A percentile compares a stretch with the other conserved stretches of the same genome.
These are phyloP conservation scores for Genyomyrus donnyi DNA, from an alignment of 2,113 vertebrate genomes.

Conservation along the genomic window DNA sequence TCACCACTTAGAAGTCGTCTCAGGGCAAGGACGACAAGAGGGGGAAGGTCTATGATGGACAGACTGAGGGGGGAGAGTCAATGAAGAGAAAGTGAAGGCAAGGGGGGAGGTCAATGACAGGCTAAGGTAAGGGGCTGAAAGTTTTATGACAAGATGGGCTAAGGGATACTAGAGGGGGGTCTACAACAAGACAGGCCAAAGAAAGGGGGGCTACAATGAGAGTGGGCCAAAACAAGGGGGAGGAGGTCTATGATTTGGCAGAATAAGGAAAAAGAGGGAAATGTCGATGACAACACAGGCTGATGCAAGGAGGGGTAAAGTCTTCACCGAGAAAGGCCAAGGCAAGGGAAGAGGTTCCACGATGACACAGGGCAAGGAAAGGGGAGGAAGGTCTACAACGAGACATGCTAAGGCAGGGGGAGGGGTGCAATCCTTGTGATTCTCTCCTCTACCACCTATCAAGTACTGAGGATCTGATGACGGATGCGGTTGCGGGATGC, in stretches of 20 bases:
- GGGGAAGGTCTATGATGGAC: not conserved
- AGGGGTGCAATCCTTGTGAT: not conserved
- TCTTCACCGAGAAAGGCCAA: not conserved
- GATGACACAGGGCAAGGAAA: not conserved
- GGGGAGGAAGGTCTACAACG: not conserved
- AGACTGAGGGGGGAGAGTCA: not conserved
- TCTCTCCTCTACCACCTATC: not conserved
- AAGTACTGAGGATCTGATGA: not conserved
- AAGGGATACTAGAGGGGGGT: not conserved
- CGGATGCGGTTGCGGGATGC: not conserved
- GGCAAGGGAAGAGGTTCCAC: not conserved
- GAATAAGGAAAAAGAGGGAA: not conserved
- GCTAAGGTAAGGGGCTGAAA: not conserved
- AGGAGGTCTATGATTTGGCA: not conserved
- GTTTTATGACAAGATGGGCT: not conserved
- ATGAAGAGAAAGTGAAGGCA: not conserved
- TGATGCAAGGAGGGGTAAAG: not conserved
- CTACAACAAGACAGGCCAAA: not conserved
- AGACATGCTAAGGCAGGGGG: not conserved
- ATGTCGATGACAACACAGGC: not conserved
- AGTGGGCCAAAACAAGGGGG: not conserved
- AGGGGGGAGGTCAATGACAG: not conserved
- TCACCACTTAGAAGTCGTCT: not conserved
- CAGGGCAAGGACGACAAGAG: not conserved
- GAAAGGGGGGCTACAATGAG: not conserved